Evolutionary conservation across 2,888 invertebrate species (phyloP), one percentile per base, ranked within the genome.

Genomic region (Drosophila pegasa): DNA sequence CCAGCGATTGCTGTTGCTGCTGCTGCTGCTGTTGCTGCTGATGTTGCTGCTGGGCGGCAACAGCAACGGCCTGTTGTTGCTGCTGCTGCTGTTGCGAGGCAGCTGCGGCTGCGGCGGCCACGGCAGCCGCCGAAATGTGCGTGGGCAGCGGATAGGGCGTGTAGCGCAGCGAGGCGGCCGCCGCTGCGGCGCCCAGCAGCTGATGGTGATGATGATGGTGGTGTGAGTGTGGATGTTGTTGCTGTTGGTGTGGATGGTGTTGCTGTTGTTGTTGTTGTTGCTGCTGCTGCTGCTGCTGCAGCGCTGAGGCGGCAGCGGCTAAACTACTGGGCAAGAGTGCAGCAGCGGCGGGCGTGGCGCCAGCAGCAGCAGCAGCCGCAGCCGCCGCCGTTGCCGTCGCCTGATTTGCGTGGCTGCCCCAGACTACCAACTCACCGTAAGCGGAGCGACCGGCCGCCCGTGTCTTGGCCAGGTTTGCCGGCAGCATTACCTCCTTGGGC

Each of bases 401-500:
- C 45, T 75, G 75, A 93, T 94, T 90, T 78, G 83, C 93, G 92
- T 94, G 94, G 93, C 95, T 94, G 93, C 96, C 94, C 94, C 95
- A 94, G 94, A 95, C 95, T 95, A 97, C 95, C 95, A 97, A 97
- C 98, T 98, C 97, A 98, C 98, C 98, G 95, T 98, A 98, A 94
- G 97, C 97, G 93, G 97, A 97, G 93, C 98, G 96, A 90, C 97
- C 97, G 91, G 97, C 97, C 93, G 97, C 97, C 93, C 98, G 95
- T 93, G 97, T 98, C 95, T 98, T 98, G 91, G 97, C 97, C 94
- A 98, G 94, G 93, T 97, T 98, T 89, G 97, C 97, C 91, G 99
- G 99, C 92, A 99, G 95, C 99, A 99, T 99, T 91, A 99, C 99
- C 95, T 99, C 99, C 94, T 99, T 99, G 80, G 99, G 99, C 94